A percentile compares a stretch with the other conserved stretches of the same genome.
These are phyloP conservation scores for Ptyas mucosa DNA, from an alignment of 2,113 vertebrate species.

Conservation along the genomic window DNA sequence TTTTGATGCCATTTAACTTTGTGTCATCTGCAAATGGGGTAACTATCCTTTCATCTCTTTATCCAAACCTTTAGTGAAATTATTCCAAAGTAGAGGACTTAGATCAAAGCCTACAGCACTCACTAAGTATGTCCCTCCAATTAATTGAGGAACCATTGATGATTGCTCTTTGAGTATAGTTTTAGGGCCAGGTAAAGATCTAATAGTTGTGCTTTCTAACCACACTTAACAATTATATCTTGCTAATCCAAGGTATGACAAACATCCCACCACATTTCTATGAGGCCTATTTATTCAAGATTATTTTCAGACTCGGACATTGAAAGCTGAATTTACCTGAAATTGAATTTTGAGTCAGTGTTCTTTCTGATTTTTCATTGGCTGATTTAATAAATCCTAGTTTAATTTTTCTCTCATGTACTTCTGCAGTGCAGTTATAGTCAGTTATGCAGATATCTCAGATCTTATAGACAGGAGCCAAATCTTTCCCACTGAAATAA, in stretches of 20 bases:
- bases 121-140: not conserved
- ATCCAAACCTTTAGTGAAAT: not conserved
- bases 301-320: not conserved
- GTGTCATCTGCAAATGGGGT: not conserved
- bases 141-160: not conserved
- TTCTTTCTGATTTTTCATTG: not conserved
- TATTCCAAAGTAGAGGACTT: not conserved
- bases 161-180: not conserved
- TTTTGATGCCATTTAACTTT: not conserved
- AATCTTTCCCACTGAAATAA: not conserved
- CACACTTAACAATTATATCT: not conserved
- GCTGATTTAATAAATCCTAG: not conserved
- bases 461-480: not conserved
- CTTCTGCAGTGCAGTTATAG: not conserved
- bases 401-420: not conserved
- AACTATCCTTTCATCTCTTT: not conserved
- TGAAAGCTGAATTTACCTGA: not conserved
- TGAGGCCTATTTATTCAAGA: not conserved
- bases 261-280: not conserved
- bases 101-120: not conserved
- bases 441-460: not conserved
- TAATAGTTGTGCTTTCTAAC: not conserved
- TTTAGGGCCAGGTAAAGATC: not conserved
- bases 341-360: not conserved
- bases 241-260: not conserved